Evolutionary conservation across 2,888 invertebrate species (phyloP).

Genomic region (Latrodectus elegans): DNA sequence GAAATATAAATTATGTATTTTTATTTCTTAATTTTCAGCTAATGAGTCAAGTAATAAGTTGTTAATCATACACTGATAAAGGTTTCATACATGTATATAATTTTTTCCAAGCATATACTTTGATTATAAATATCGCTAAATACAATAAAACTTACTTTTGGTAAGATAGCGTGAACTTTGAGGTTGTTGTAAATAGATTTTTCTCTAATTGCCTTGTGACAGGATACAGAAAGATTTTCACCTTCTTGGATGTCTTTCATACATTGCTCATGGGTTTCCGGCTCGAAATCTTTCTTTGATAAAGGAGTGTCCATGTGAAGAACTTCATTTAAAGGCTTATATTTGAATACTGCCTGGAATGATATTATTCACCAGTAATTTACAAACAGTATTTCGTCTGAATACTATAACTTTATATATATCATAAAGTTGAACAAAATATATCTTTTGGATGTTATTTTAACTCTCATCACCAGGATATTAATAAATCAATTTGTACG

Average conservation of each 20-base stretch:
- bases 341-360: conserved; percentile 11
- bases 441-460: neutral
- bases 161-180: conserved; percentile 38
- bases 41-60: too few species aligned
- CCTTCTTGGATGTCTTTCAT: conserved; percentile 47
- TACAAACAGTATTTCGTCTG: too few species aligned
- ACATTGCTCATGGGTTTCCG: conserved; percentile 61
- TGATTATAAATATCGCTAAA: neutral
- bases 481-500: neutral
- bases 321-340: conserved; percentile 16
- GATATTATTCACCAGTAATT: too few species aligned
- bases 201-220: conserved; percentile 65
- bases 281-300: neutral
- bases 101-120: too few species aligned
- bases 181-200: conserved; percentile 64
- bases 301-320: neutral
- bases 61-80: too few species aligned
- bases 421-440: too few species aligned
- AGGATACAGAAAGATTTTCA: conserved; percentile 36
- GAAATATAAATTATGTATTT: too few species aligned
- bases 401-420: too few species aligned
- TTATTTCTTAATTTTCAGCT: too few species aligned
- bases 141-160: conserved; percentile 12
- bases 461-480: neutral
- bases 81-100: too few species aligned